phyloP scores from a whole-genome alignment of 2,797 vertebrate species.

The Monodelphis domestica region DNA sequence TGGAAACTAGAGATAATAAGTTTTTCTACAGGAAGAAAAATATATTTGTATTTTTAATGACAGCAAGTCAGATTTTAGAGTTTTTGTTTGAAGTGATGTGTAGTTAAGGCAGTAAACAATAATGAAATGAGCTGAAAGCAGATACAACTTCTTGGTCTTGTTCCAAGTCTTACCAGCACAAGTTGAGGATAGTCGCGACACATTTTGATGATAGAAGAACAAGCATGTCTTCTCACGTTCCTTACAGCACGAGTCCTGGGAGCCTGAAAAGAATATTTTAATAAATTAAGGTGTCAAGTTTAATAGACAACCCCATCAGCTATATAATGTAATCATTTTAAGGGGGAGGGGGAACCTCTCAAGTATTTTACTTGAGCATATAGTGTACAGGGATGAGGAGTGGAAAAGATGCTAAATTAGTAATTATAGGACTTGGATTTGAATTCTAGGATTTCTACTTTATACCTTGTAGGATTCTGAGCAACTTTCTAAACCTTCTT shows the following conservation, averaged over 20 bases:
- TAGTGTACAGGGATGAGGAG: not conserved
- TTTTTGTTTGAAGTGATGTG: conserved; percentile 17
- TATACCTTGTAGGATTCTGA: not conserved
- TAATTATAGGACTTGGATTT: not conserved
- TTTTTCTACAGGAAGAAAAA: not conserved
- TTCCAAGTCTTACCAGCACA: conserved; percentile 88
- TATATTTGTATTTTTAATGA: conserved; percentile 35
- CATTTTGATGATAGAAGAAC: conserved; percentile 96
- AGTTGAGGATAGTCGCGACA: conserved; percentile 95
- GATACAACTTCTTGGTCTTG: not conserved
- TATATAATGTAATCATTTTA: not conserved
- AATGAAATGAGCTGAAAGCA: not conserved
- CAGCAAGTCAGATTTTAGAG: not conserved
- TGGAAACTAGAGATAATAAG: not conserved
- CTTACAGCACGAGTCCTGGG: conserved; percentile 94
- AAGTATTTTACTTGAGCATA: not conserved
- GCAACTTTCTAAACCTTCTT: not conserved
- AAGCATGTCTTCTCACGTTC: conserved; percentile 95
- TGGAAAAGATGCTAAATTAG: not conserved
- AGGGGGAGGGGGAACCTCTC: conserved; percentile 19
- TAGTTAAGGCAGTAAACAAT: not conserved
- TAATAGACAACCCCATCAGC: not conserved
- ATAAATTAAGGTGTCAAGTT: conserved; percentile 60
- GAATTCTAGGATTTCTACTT: not conserved
- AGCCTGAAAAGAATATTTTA: conserved; percentile 85